phyloP scores from a whole-genome alignment of 1,140 invertebrate species.

The Drosophila prosaltans region DNA sequence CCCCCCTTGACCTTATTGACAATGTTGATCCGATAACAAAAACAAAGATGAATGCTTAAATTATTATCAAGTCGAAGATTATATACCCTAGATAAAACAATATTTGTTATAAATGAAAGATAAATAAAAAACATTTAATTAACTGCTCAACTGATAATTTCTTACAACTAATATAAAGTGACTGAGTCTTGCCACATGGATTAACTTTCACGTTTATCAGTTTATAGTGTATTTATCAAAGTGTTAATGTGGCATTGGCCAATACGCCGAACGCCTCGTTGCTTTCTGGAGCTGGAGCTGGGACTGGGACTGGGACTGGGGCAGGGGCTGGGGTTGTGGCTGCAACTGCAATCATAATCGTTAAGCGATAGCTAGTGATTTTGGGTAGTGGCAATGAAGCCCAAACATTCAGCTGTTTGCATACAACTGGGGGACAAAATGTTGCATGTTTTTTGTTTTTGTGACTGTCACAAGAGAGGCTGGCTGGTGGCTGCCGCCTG shows the following conservation, averaged over 20 bases:
- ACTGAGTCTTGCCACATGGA: no score
- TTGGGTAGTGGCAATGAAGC: conserved; percentile 25
- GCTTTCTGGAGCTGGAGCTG: conserved; percentile 19
- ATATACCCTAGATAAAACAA: conserved; percentile 2
- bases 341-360: conserved; percentile 50
- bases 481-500: conserved; percentile 23
- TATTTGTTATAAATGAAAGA: no score
- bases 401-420: conserved; percentile 42
- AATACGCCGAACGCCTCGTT: neutral
- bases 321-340: no score
- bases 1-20: conserved; percentile 58
- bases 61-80: conserved; percentile 32
- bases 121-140: no score
- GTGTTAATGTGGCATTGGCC: neutral
- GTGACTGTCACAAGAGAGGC: conserved; percentile 62
- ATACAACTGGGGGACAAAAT: conserved; percentile 78
- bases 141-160: no score
- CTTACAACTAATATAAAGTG: no score
- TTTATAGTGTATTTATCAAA: conserved; percentile 9
- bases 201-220: neutral
- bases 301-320: no score
- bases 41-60: conserved; percentile 19
- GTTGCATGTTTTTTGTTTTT: conserved; percentile 66
- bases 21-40: conserved; percentile 15
- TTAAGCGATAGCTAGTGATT: conserved; percentile 44